Conservation (phyloP, 2,797 vertebrate genomes). For the Acomys russatus region DNA sequence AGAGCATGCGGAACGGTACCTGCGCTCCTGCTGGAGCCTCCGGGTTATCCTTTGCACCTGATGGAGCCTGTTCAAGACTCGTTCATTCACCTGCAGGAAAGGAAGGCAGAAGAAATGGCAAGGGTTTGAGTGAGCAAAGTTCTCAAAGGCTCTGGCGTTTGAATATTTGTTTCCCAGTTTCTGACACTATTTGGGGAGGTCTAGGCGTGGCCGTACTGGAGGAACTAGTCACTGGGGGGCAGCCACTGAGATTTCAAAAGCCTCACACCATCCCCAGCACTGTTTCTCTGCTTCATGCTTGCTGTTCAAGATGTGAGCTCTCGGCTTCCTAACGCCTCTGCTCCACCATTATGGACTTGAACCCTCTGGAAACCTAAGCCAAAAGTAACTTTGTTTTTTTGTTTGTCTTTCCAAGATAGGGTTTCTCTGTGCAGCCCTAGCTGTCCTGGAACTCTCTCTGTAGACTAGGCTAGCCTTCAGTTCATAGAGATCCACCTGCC, state of each 20-base stretch:
- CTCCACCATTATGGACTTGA: background rate
- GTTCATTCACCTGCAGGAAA: slow-evolving; percentile 93
- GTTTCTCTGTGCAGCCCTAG: no score
- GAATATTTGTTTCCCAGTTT: background rate
- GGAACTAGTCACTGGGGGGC: background rate
- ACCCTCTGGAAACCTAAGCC: background rate
- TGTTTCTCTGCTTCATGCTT: background rate
- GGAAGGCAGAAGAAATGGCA: background rate
- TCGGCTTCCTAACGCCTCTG: background rate
- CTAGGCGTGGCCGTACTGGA: background rate
- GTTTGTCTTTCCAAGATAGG: no score
- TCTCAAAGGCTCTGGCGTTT: background rate
- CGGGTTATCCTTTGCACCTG: slow-evolving; percentile 94
- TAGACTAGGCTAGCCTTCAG: no score
- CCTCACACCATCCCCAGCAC: background rate
- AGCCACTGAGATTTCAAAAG: background rate
- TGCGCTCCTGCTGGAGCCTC: slow-evolving; percentile 94
- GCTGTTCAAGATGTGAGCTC: background rate
- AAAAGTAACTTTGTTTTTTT: background rate
- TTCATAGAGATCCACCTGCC: no score
- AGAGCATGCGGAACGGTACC: slow-evolving; percentile 84
- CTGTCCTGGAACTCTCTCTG: no score
- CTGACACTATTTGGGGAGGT: background rate
- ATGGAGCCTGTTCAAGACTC: slow-evolving; percentile 94
- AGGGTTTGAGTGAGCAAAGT: background rate